These are phyloP conservation scores for Scartelaos histophorus DNA, from an alignment of 2,113 vertebrate species.

Conservation along the genomic window DNA sequence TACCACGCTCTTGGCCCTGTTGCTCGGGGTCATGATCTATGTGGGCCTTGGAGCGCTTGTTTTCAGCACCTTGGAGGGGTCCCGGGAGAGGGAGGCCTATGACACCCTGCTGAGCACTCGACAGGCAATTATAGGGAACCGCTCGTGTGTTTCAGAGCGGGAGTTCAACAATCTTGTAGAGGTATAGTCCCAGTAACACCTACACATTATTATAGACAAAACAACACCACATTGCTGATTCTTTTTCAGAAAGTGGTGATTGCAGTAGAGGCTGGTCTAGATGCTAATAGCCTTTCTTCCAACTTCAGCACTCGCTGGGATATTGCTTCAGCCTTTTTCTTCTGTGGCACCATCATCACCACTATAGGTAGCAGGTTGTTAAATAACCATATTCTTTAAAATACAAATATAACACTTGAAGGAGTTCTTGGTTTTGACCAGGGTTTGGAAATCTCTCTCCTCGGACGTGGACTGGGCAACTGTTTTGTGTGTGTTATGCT, in stretches of 20 bases:
- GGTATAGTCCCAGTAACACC: constrained; percentile 63
- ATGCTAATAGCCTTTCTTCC: constrained; percentile 69
- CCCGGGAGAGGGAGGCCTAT: constrained; percentile 74
- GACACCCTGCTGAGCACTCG: constrained; percentile 58
- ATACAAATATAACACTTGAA: not conserved
- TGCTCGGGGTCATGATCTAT: constrained; percentile 84
- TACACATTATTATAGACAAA: not conserved
- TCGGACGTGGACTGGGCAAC: constrained; percentile 79
- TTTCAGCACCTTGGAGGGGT: constrained; percentile 83
- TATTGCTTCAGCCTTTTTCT: constrained; percentile 85
- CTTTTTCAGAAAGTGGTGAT: constrained; percentile 76
- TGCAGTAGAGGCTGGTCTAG: constrained; percentile 80
- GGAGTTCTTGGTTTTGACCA: constrained; percentile 43
- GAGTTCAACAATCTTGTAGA: constrained; percentile 76
- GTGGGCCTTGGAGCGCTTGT: constrained; percentile 85
- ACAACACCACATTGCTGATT: not conserved
- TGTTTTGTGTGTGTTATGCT: constrained; percentile 90
- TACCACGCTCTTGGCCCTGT: constrained; percentile 82
- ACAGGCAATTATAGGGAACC: constrained; percentile 73
- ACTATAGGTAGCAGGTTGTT: constrained; percentile 80
- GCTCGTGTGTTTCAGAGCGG: constrained; percentile 76
- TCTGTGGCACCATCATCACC: constrained; percentile 91
- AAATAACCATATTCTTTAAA: not conserved
- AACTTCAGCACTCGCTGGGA: constrained; percentile 83
- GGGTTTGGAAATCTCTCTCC: constrained; percentile 89